phyloP scores from a whole-genome alignment of 1,140 invertebrate genomes.

The Drosophila ercepeae region DNA sequence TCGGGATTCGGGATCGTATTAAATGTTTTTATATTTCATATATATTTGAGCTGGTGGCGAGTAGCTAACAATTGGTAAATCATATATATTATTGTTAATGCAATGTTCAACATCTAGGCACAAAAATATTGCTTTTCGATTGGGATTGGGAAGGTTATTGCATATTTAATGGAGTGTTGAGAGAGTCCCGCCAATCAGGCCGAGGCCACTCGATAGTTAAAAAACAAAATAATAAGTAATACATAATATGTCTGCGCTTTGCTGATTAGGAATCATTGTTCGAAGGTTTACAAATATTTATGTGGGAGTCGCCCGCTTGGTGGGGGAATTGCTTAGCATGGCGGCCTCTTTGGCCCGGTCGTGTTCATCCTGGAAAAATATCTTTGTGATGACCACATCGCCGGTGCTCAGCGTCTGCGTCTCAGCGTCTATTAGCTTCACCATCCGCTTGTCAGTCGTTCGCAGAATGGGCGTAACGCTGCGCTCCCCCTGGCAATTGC shows the following conservation, averaged over 20 bases:
- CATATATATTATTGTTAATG: conserved; percentile 65
- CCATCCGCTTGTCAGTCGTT: conserved; percentile 54
- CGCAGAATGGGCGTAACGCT: conserved; percentile 68
- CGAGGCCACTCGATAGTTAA: conserved; percentile 4
- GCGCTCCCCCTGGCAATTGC: conserved; percentile 79
- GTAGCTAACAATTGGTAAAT: conserved; percentile 55
- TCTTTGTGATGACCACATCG: conserved; percentile 95
- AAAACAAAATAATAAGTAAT: conserved; percentile 58
- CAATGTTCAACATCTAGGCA: conserved; percentile 82
- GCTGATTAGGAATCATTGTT: conserved; percentile 66
- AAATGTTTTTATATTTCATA: too few species aligned
- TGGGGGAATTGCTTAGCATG: conserved; percentile 81
- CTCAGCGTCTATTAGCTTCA: conserved; percentile 84
- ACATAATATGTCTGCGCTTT: conserved; percentile 57
- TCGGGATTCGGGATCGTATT: conserved; percentile 52
- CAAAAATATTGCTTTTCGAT: conserved; percentile 79
- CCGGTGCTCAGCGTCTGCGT: conserved; percentile 96
- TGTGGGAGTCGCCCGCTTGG: conserved; percentile 60
- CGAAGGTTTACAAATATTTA: conserved; percentile 43
- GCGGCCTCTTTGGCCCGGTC: conserved; percentile 86
- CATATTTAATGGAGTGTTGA: conserved; percentile 43
- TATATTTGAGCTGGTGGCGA: conserved; percentile 10
- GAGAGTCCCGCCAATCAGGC: conserved; percentile 7
- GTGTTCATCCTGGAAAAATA: conserved; percentile 90
- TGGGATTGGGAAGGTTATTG: conserved; percentile 52